A percentile compares a stretch with the other conserved stretches of the same genome.
Evolutionary conservation across 2,888 invertebrate genomes (phyloP).

Genomic region (Heliconius sara): DNA sequence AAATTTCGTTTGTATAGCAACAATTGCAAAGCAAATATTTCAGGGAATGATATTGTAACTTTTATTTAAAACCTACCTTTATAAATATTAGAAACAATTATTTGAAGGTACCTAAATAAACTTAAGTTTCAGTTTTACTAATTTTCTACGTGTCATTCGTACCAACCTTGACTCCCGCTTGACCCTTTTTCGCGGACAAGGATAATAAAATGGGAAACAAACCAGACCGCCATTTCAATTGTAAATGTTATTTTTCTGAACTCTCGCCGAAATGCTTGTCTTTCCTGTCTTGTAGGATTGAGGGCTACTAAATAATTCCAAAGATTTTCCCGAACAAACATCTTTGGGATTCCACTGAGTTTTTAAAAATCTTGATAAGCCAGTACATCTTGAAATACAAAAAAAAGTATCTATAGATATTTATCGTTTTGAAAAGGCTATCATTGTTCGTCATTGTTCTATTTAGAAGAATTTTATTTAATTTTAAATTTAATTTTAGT

Average conservation of each 20-base stretch:
- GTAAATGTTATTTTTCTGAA: slow-evolving; percentile 62
- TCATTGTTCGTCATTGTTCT: too few relatives aligned
- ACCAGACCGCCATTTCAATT: slow-evolving; percentile 60
- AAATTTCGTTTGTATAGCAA: background rate
- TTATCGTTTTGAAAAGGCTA: background rate
- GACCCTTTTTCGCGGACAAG: slow-evolving; percentile 43
- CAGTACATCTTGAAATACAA: background rate
- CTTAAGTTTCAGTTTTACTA: slow-evolving; percentile 1
- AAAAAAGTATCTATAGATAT: background rate
- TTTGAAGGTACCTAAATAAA: slow-evolving; percentile 16
- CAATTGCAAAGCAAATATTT: background rate
- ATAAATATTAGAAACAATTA: slow-evolving; percentile 16
- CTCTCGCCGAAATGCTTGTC: slow-evolving; percentile 45
- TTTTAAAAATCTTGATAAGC: slow-evolving; percentile 20
- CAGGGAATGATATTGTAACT: slow-evolving; percentile 1
- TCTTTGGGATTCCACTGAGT: background rate
- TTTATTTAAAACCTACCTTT: background rate
- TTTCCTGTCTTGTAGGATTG: slow-evolving; percentile 33
- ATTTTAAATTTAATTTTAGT: too few relatives aligned
- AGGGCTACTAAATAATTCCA: slow-evolving; percentile 31
- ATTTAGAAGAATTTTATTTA: too few relatives aligned
- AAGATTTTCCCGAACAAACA: slow-evolving; percentile 15
- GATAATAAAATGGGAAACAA: slow-evolving; percentile 59
- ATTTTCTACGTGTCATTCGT: slow-evolving; percentile 16
- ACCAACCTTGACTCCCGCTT: slow-evolving; percentile 41